phyloP scores from a whole-genome alignment of 2,797 vertebrate species.

The Alcedo atthis region DNA sequence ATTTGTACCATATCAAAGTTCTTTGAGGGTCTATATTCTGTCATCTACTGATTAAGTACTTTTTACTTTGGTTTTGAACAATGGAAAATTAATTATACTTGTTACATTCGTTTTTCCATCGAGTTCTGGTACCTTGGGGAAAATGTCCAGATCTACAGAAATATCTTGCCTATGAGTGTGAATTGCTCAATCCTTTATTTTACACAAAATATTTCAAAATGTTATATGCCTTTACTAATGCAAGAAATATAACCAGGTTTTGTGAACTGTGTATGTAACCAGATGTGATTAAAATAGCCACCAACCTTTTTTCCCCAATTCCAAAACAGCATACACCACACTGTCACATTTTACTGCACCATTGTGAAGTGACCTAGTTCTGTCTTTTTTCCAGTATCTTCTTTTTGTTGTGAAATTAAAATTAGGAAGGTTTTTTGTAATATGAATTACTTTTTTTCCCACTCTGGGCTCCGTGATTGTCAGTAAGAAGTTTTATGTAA shows the following conservation, averaged over 20 bases:
- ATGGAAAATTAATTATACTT: constrained; percentile 38
- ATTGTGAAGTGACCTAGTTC: constrained; percentile 51
- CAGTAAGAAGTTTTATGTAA: constrained; percentile 23
- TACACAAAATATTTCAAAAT: constrained; percentile 19
- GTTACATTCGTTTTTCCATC: not conserved
- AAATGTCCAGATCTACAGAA: not conserved
- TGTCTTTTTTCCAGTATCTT: constrained; percentile 17
- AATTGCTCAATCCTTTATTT: constrained; percentile 5
- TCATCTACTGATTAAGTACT: not conserved
- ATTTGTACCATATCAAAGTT: not conserved
- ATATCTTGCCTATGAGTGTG: not conserved
- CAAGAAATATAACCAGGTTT: not conserved
- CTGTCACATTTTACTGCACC: not conserved
- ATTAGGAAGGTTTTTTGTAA: constrained; percentile 22
- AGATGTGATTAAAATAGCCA: not conserved
- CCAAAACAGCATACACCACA: not conserved
- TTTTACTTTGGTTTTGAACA: constrained; percentile 22
- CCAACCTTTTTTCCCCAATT: not conserved
- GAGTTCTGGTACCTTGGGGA: not conserved
- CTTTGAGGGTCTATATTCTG: not conserved
- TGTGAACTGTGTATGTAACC: not conserved
- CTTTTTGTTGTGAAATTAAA: not conserved
- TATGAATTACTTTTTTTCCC: constrained; percentile 43
- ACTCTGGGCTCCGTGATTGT: not conserved
- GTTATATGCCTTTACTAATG: not conserved